A percentile compares a stretch with the other conserved stretches of the same genome.
Conservation (phyloP, 2,113 vertebrate genomes). For the Sturnira hondurensis region DNA sequence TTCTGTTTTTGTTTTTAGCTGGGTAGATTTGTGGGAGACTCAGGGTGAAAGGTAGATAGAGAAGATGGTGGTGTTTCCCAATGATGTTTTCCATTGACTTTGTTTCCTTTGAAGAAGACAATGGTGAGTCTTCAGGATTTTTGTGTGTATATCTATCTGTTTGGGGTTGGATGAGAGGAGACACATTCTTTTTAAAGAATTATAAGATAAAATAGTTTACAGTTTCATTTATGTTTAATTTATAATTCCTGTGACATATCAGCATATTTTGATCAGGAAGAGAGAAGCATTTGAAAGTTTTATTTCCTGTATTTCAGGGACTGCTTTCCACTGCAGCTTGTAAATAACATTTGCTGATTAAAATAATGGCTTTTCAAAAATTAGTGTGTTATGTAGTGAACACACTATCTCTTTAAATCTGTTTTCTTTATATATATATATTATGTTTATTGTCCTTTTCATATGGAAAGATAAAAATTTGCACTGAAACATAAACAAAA, state of each 20-base stretch:
- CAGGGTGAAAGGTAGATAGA: neutral
- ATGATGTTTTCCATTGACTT: neutral
- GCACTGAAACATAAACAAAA: neutral
- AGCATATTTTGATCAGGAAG: neutral
- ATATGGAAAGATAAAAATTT: neutral
- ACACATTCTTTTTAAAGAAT: neutral
- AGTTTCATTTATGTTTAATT: neutral
- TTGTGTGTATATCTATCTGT: neutral
- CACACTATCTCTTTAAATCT: neutral
- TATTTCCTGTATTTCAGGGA: neutral
- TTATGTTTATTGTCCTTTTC: neutral
- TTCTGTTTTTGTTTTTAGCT: neutral
- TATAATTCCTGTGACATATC: neutral
- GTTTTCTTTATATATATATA: neutral
- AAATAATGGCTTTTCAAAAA: slow-evolving; percentile 15
- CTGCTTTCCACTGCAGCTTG: neutral
- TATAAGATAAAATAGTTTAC: neutral
- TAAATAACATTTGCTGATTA: neutral
- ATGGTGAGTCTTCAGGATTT: neutral
- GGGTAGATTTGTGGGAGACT: neutral
- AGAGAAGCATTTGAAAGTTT: neutral
- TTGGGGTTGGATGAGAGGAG: neutral
- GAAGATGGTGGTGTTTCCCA: neutral
- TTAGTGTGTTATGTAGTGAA: neutral
- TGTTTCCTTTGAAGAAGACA: neutral